Percentiles rank a stretch among this genome's conserved stretches.
phyloP scores from a whole-genome alignment of 2,113 vertebrate genomes.

The Leucopternis melanops region DNA sequence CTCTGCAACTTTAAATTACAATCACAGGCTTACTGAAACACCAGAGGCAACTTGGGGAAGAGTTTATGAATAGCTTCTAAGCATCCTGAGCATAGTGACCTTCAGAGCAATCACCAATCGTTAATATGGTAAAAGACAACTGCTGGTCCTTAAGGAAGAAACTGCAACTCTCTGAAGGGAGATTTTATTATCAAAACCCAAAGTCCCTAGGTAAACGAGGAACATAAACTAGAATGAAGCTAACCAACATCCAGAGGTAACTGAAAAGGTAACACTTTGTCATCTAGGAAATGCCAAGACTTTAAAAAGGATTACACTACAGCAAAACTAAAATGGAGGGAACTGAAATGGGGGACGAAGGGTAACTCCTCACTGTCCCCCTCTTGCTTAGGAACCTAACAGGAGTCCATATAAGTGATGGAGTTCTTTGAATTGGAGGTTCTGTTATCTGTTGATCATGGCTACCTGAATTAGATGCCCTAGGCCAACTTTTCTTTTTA shows the following conservation, averaged over 20 bases:
- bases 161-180: background rate
- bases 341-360: background rate
- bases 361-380: background rate
- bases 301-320: background rate
- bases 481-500: background rate
- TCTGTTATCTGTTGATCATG: background rate
- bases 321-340: background rate
- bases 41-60: background rate
- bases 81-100: background rate
- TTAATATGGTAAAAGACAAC: background rate
- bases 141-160: background rate
- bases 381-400: background rate
- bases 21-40: background rate
- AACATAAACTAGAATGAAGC: background rate
- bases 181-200: background rate
- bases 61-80: background rate
- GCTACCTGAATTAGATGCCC: background rate
- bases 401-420: background rate
- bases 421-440: background rate
- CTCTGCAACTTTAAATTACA: background rate
- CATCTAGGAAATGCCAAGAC: background rate
- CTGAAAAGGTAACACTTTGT: background rate
- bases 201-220: background rate
- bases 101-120: background rate
- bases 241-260: background rate